phyloP scores from a whole-genome alignment of 2,888 invertebrate species.

The Crocallis elinguaria region DNA sequence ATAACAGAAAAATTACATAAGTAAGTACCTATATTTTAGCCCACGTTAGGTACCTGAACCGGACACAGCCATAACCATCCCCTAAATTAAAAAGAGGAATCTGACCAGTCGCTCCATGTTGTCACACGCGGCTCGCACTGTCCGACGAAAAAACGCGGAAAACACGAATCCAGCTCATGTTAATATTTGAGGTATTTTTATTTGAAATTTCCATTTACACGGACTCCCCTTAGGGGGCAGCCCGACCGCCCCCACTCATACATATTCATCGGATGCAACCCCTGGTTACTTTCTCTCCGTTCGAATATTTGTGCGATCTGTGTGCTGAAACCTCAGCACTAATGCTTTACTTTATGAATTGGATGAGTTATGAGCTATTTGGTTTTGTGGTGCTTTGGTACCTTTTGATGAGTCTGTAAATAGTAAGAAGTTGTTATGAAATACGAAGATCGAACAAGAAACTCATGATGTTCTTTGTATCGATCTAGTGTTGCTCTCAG shows the following conservation, averaged over 20 bases:
- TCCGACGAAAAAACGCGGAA: conserved; percentile 63
- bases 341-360: conserved; percentile 51
- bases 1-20: too few species aligned
- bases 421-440: background rate
- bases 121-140: conserved; percentile 63
- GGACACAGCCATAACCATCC: background rate
- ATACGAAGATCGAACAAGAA: background rate
- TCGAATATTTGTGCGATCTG: conserved; percentile 60
- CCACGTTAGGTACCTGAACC: background rate
- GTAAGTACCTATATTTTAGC: too few species aligned
- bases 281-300: conserved; percentile 78
- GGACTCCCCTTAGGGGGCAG: conserved; percentile 47
- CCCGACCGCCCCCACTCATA: conserved; percentile 76
- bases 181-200: conserved; percentile 85
- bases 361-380: conserved; percentile 52
- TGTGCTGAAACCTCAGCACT: conserved; percentile 62
- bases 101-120: conserved; percentile 56
- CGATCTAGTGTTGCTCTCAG: too few species aligned
- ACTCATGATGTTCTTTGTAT: too few species aligned
- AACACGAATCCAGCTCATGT: conserved; percentile 83
- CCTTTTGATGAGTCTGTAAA: conserved; percentile 1
- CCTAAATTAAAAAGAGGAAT: conserved; percentile 31
- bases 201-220: conserved; percentile 85
- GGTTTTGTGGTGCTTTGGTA: conserved; percentile 19
- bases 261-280: conserved; percentile 87